Conservation (phyloP, 2,888 invertebrate genomes). For the Chirona hameri region DNA sequence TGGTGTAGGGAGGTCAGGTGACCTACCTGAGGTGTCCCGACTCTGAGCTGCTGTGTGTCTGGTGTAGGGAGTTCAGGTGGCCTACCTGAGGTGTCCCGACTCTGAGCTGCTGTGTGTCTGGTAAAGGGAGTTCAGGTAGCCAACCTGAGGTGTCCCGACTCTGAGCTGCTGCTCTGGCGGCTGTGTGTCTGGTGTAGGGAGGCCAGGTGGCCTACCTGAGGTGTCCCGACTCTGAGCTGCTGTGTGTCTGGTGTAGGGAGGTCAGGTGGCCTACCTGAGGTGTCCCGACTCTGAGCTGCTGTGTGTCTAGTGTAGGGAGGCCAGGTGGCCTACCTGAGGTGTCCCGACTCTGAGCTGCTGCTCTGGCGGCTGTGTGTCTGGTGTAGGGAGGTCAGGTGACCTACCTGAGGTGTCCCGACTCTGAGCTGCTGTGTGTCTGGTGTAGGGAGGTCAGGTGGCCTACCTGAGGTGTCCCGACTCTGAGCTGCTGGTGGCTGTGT, state of each 20-base stretch:
- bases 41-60: constrained; percentile 29
- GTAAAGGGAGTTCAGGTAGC: neutral
- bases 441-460: no score
- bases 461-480: neutral
- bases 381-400: neutral
- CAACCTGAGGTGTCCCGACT: no score
- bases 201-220: neutral
- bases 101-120: neutral
- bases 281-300: constrained; percentile 26
- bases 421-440: constrained; percentile 30
- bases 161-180: no score
- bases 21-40: constrained; percentile 8
- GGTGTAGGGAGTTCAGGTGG: neutral
- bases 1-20: neutral
- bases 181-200: no score
- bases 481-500: no score
- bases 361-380: no score
- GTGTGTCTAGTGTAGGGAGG: no score
- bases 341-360: neutral
- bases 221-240: neutral
- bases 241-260: no score
- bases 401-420: constrained; percentile 22
- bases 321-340: neutral
- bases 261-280: neutral
- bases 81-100: constrained; percentile 6